Base-by-base conservation (phyloP, 2,888 invertebrate genomes). In the Nomada fucata region DNA sequence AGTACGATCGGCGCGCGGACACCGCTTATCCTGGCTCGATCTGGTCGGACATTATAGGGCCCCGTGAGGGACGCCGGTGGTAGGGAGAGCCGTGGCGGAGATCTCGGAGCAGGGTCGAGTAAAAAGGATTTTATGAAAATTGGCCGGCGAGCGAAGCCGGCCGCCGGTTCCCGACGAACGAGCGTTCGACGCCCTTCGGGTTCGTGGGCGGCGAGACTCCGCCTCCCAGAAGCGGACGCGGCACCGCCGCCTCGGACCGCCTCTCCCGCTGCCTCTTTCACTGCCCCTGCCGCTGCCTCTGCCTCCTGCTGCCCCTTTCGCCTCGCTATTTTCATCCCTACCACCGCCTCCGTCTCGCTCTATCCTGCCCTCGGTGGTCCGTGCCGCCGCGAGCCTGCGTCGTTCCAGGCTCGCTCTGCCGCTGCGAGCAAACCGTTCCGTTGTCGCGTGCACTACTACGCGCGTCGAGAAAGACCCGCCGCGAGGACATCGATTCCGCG, bases 11-110 rank as follows among this genome's bases (percentile, higher is more conserved):
- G 55, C 65, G 76, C 59, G 61, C 44, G 71, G 57, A 20, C 71
- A 59, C 36, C 61, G 68, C 70, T 90, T 90, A 91, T 90, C 91
- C 85, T 61, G 44, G 84, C 67, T 74, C 81, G 87, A 91, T 91
- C 91, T 91, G 84, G 89, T 87, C 88, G 88, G 90, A 91, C 90
- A 91, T 91, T 89, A 89, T 88, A 89, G 88, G 79, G 85, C 82
- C 36, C 67, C 72, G 86, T 72, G 74, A 71, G 76, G 60, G 77
- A 13, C 13, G 11, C 71, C 71, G 82, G 64, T 44, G 29, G 50
- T 59, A 65, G 76, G 63, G 20, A 61, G 63, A 59, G 74, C 18
- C 10, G 15, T 20, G 10, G 55, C 26, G 23, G 36, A 44, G 52
- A 18, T 26, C 26, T 57, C n/a, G 47, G 29, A 15, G 47, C 4